A percentile compares a stretch with the other conserved stretches of the same genome.
phyloP scores from a whole-genome alignment of 2,113 vertebrate genomes.

The Erpornis zantholeuca region DNA sequence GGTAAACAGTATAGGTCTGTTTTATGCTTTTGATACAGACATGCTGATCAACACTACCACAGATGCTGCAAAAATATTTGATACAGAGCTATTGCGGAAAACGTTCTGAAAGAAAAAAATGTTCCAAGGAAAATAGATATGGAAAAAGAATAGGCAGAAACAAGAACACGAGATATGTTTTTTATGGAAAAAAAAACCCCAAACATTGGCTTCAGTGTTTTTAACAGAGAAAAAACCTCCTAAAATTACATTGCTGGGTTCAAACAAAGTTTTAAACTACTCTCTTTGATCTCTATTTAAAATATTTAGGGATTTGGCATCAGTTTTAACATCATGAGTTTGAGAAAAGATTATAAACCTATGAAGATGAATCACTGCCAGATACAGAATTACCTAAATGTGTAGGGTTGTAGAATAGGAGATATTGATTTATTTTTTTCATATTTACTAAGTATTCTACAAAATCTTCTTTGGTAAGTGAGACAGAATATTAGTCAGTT shows the following conservation, averaged over 20 bases:
- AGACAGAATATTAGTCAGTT: neutral
- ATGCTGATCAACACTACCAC: neutral
- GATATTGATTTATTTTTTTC: neutral
- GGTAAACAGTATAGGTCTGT: neutral
- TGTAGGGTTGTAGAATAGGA: neutral
- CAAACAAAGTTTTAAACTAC: neutral
- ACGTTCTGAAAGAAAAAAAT: neutral
- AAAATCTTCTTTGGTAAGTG: neutral
- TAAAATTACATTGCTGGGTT: neutral
- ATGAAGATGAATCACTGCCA: neutral
- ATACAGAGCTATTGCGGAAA: neutral
- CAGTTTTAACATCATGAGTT: neutral
- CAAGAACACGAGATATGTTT: rapidly evolving
- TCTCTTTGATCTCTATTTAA: neutral
- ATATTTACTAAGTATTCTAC: neutral
- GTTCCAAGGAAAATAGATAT: neutral
- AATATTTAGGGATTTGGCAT: neutral
- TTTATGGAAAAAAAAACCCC: neutral
- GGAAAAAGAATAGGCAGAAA: neutral
- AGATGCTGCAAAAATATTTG: neutral
- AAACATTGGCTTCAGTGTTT: neutral
- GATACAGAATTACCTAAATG: neutral
- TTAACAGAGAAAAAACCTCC: neutral
- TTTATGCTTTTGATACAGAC: neutral
- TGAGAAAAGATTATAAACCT: neutral